Evolutionary conservation across 2,797 vertebrate species (phyloP).

Genomic region (Sebastes hubbsi): DNA sequence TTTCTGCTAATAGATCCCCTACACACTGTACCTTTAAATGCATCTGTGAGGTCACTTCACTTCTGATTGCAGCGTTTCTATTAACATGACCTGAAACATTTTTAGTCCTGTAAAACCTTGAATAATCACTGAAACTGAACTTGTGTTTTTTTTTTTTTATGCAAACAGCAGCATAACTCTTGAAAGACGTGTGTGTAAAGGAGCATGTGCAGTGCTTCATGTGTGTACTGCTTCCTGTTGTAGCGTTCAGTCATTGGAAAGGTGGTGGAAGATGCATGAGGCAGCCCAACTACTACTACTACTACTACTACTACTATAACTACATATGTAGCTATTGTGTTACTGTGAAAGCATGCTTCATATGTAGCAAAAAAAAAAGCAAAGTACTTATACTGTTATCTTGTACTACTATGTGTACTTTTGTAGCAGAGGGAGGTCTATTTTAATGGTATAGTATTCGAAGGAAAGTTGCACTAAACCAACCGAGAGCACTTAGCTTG

Average conservation of each 20-base stretch:
- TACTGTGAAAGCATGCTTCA: slow-evolving; percentile 70
- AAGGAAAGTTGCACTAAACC: slow-evolving; percentile 60
- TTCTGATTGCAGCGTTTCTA: neutral
- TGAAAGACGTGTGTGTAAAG: neutral
- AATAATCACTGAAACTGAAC: neutral
- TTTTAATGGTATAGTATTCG: slow-evolving; percentile 37
- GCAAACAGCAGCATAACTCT: slow-evolving; percentile 19
- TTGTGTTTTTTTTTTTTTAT: neutral
- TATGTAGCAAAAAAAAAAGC: slow-evolving; percentile 54
- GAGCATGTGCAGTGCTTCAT: neutral
- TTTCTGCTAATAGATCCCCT: too few relatives aligned
- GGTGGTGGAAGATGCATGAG: slow-evolving; percentile 49
- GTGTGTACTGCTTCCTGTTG: neutral
- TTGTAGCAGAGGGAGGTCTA: slow-evolving; percentile 64
- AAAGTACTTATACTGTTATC: slow-evolving; percentile 52
- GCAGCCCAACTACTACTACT: slow-evolving; percentile 24
- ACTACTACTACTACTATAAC: slow-evolving; percentile 21
- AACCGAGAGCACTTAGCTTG: slow-evolving; percentile 16
- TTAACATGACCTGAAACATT: neutral
- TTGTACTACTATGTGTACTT: slow-evolving; percentile 64
- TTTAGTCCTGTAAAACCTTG: neutral
- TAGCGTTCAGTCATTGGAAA: neutral
- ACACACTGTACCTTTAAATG: neutral
- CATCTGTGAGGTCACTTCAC: neutral
- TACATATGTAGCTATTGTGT: slow-evolving; percentile 65